Evolutionary conservation across 2,797 vertebrate species (phyloP).

Genomic region (Pipistrellus nathusii): DNA sequence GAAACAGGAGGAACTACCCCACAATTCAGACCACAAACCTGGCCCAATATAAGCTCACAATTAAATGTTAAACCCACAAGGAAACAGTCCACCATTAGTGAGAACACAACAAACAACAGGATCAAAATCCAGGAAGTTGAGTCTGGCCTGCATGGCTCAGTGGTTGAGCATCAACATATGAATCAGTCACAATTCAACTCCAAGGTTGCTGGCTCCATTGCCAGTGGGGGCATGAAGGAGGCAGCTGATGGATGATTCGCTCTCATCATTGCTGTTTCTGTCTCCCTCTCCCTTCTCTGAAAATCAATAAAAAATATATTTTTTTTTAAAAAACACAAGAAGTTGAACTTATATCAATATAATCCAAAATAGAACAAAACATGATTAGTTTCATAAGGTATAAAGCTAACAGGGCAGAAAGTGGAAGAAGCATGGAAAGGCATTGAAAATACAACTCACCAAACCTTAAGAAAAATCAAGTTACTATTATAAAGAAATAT

Average conservation of each 20-base stretch:
- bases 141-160: no score
- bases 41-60: conserved; percentile 7
- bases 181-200: no score
- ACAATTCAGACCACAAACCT: neutral
- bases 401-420: conserved; percentile 10
- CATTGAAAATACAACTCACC: neutral
- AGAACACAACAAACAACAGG: neutral
- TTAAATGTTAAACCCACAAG: neutral
- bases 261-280: no score
- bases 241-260: no score
- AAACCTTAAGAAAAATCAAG: conserved; percentile 38
- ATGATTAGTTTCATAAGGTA: neutral
- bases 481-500: neutral
- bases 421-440: neutral
- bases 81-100: neutral
- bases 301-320: no score
- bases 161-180: no score
- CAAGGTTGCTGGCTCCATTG: no score
- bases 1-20: neutral
- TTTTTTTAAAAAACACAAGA: neutral
- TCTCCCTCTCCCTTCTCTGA: no score
- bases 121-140: neutral
- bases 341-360: neutral
- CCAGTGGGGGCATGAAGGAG: no score
- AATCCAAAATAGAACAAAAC: neutral